A percentile compares a stretch with the other conserved stretches of the same genome.
phyloP scores from a whole-genome alignment of 2,888 invertebrate species.

The Odontomyia ornata region DNA sequence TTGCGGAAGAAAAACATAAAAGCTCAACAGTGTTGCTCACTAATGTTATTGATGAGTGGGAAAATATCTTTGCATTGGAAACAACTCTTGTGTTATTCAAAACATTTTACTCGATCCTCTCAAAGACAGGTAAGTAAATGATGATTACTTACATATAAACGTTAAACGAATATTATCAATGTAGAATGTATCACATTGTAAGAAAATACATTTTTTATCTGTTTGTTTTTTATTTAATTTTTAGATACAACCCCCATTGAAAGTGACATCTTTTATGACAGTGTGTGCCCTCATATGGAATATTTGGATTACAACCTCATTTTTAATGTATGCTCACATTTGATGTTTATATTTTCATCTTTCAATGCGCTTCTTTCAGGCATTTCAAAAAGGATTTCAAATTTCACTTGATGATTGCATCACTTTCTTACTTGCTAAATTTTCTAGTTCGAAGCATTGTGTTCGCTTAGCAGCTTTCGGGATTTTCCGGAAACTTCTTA shows the following conservation, averaged over 20 bases:
- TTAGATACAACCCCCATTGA: no score
- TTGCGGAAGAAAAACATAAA: slow-evolving; percentile 59
- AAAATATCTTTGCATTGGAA: slow-evolving; percentile 76
- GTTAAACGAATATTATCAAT: not conserved
- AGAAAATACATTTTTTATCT: no score
- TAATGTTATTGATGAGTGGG: slow-evolving; percentile 73
- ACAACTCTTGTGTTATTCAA: slow-evolving; percentile 64
- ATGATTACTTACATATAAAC: not conserved
- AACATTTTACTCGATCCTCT: slow-evolving; percentile 56
- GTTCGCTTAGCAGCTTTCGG: slow-evolving; percentile 56
- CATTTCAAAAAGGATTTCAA: slow-evolving; percentile 56
- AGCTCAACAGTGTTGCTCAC: slow-evolving; percentile 60
- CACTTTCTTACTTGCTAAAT: slow-evolving; percentile 57
- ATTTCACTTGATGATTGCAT: slow-evolving; percentile 57
- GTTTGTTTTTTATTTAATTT: no score
- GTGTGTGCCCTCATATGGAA: slow-evolving; percentile 55
- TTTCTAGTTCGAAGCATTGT: slow-evolving; percentile 56
- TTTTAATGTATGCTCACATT: slow-evolving; percentile 57
- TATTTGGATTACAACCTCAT: slow-evolving; percentile 57
- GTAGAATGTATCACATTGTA: not conserved
- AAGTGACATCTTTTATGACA: slow-evolving; percentile 52
- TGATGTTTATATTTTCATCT: slow-evolving; percentile 52
- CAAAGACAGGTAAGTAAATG: slow-evolving; percentile 44
- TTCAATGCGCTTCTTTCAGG: slow-evolving; percentile 52
- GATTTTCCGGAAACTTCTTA: slow-evolving; percentile 57